phyloP scores from a whole-genome alignment of 2,113 vertebrate genomes.

The Sorex araneus region DNA sequence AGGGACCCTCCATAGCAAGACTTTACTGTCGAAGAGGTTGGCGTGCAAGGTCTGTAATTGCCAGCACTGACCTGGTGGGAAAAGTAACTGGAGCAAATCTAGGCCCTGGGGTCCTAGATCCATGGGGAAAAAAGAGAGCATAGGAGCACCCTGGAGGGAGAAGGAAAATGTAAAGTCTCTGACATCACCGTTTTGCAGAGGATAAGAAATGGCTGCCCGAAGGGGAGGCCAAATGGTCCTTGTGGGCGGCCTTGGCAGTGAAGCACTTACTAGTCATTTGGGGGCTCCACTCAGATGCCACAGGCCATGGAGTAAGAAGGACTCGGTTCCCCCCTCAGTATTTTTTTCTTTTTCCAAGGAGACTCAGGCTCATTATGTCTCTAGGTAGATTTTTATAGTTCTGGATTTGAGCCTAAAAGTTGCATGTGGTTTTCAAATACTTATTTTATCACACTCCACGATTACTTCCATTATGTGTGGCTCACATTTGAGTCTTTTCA shows the following conservation, averaged over 20 bases:
- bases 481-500: conserved; percentile 85
- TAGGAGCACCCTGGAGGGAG: neutral
- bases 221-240: neutral
- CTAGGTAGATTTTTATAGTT: conserved; percentile 82
- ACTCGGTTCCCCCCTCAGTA: neutral
- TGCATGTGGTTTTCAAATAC: conserved; percentile 86
- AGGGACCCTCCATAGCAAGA: neutral
- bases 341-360: conserved; percentile 43
- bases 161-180: neutral
- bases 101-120: neutral
- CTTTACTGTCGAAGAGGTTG: neutral
- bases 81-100: too few species aligned
- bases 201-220: neutral
- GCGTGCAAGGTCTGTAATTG: neutral
- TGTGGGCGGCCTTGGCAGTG: neutral
- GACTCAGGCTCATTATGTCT: conserved; percentile 77
- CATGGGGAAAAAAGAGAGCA: neutral
- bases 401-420: conserved; percentile 83
- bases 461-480: conserved; percentile 84
- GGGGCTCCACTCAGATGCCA: conserved; percentile 2
- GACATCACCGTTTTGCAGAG: neutral
- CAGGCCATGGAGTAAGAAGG: neutral
- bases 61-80: neutral
- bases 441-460: conserved; percentile 83
- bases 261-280: conserved; percentile 25